These are phyloP conservation scores for Arrhamphus sclerolepis DNA, from an alignment of 2,797 vertebrate species.

Conservation along the genomic window DNA sequence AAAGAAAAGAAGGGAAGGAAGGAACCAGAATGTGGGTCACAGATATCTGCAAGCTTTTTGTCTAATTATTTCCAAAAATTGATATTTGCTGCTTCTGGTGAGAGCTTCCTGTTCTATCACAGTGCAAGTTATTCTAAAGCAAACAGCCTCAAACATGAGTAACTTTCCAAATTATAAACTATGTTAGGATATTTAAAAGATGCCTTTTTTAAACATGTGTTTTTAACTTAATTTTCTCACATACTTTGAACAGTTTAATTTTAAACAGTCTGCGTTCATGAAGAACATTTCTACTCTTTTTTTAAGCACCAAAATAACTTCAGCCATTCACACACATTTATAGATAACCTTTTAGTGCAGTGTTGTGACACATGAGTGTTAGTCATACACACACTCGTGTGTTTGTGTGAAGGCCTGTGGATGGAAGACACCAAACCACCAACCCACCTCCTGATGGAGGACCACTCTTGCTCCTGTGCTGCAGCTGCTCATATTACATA, in stretches of 20 bases:
- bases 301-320: too few species aligned
- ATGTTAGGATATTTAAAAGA: constrained; percentile 26
- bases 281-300: too few species aligned
- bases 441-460: too few species aligned
- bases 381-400: too few species aligned
- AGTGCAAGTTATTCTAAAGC: constrained; percentile 31
- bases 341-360: too few species aligned
- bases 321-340: too few species aligned
- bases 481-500: background rate
- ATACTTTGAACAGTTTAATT: background rate
- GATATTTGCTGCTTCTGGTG: constrained; percentile 53
- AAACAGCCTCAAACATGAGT: constrained; percentile 50
- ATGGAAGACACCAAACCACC: too few species aligned
- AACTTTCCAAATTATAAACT: constrained; percentile 32
- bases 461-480: too few species aligned
- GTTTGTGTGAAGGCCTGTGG: too few species aligned
- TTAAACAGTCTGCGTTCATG: too few species aligned
- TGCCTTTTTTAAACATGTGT: constrained; percentile 29
- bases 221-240: background rate
- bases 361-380: too few species aligned
- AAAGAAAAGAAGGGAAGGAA: too few species aligned
- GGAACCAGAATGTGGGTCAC: constrained; percentile 50
- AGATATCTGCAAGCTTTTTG: constrained; percentile 53
- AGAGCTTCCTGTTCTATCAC: constrained; percentile 17
- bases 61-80: constrained; percentile 65